A percentile compares a stretch with the other conserved stretches of the same genome.
Evolutionary conservation across 2,888 invertebrate species (phyloP).

Genomic region (Dryococelus australis): DNA sequence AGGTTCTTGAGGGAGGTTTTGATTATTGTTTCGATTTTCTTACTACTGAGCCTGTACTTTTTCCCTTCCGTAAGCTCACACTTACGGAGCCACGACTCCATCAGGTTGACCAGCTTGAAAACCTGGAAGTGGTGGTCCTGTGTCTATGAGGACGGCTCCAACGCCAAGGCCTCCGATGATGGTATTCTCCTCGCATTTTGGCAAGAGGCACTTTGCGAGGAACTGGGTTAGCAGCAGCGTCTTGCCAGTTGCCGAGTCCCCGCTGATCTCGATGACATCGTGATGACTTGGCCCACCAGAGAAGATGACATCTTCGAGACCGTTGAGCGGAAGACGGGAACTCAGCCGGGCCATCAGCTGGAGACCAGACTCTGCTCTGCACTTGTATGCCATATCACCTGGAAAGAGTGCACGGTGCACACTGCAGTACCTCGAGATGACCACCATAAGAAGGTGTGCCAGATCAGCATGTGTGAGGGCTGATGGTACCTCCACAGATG

Average conservation of each 20-base stretch:
- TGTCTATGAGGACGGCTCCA: slow-evolving; percentile 61
- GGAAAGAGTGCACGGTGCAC: neutral
- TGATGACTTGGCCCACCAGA: slow-evolving; percentile 55
- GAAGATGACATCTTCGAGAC: slow-evolving; percentile 63
- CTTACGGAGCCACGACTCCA: slow-evolving; percentile 51
- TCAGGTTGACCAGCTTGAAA: slow-evolving; percentile 55
- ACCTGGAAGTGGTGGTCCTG: slow-evolving; percentile 62
- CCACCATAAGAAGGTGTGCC: too few species aligned
- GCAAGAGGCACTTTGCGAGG: slow-evolving; percentile 60
- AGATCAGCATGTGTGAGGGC: too few species aligned
- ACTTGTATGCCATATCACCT: slow-evolving; percentile 29
- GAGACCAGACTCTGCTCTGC: slow-evolving; percentile 63
- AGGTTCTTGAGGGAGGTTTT: slow-evolving; percentile 55
- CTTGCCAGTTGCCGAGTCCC: slow-evolving; percentile 60
- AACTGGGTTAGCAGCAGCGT: slow-evolving; percentile 60
- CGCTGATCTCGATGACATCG: slow-evolving; percentile 62
- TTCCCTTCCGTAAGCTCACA: neutral
- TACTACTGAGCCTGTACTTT: slow-evolving; percentile 2
- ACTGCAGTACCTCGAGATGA: too few species aligned
- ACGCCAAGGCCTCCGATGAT: slow-evolving; percentile 58
- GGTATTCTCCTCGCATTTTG: slow-evolving; percentile 52
- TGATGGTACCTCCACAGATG: too few species aligned
- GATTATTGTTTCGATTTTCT: slow-evolving; percentile 50
- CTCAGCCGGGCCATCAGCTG: slow-evolving; percentile 65
- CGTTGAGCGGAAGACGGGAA: slow-evolving; percentile 58